phyloP scores from a whole-genome alignment of 2,113 vertebrate species.

The Oncorhynchus clarkii region DNA sequence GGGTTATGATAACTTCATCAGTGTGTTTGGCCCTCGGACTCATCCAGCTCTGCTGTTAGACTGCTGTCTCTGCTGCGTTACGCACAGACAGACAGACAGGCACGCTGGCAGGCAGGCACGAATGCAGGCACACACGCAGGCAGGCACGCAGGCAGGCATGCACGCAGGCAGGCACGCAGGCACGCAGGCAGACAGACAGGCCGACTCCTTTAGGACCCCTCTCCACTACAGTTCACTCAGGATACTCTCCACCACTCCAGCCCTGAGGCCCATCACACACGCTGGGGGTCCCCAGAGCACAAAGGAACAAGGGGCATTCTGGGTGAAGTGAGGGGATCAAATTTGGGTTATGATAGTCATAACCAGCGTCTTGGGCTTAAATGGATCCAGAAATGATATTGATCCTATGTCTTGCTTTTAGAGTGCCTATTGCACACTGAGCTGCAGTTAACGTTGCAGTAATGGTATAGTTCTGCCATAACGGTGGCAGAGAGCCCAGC shows the following conservation, averaged over 20 bases:
- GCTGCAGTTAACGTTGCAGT: neutral
- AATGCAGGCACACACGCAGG: too few relatives aligned
- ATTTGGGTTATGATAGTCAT: neutral
- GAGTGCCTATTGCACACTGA: neutral
- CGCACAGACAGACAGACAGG: conserved; percentile 21
- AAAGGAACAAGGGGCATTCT: neutral
- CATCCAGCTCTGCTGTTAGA: conserved; percentile 35
- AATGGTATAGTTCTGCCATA: neutral
- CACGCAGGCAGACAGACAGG: neutral
- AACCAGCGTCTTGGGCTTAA: neutral
- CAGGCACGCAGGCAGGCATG: accelerated
- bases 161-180: neutral
- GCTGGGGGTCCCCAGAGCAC: neutral
- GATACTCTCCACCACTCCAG: neutral
- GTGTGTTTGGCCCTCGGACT: conserved; percentile 14
- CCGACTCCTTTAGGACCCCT: neutral
- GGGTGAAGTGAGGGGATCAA: neutral
- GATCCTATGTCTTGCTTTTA: neutral
- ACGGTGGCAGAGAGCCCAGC: neutral
- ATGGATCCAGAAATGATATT: conserved; percentile 3
- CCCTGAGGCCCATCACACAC: neutral
- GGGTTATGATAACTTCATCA: conserved; percentile 41
- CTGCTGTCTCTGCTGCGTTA: conserved; percentile 28
- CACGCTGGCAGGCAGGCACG: too few relatives aligned
- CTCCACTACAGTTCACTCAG: neutral